Base-by-base conservation (phyloP, 2,113 vertebrate species). In the Tetraodon nigroviridis region DNA sequence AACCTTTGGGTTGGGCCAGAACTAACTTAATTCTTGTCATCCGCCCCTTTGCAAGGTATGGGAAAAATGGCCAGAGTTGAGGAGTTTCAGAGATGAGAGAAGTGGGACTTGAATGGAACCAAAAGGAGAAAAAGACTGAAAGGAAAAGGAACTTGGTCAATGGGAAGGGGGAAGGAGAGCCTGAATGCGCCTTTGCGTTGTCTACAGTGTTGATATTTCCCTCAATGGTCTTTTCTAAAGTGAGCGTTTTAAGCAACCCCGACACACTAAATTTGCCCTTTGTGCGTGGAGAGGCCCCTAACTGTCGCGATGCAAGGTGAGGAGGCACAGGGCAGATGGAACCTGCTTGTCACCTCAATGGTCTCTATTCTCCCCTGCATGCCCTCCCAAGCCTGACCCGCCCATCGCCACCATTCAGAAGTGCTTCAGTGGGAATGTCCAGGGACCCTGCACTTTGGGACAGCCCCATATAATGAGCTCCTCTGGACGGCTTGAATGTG, bases 261-360 rank as follows among this genome's bases (percentile, higher is more conserved):
- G 88, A 92, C 91, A 91, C 91, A 90, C 70, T 90, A 78, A 90
- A 90, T 90, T 90, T 90, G 61, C 82, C 84, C 87, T 92, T 93
- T 93, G 92, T 94, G 87, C 79, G 69, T 24, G 69, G 72, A 90
- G 91, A 91, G 92, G 77, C 90, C 88, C 90, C 92, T 73, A 52
- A 76, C 90, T 91, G 90, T 91, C 83, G 87, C 90, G 88, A 92
- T 90, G 92, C 92, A 94, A 97, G 96, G 95, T 97, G 92, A 94
- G 92, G 91, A 93, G 60, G 79, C 89, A 88, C 80, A 89, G 92
- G 94, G 93, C 93, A 94, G 92, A 95, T 94, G 94, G 93, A 94
- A 95, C 94, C 94, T 96, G 94, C 91, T 93, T 91, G 84, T 91
- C 89, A 91, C 75, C 88, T 93, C 92, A 93, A 95, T 94, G 89